A percentile compares a stretch with the other conserved stretches of the same genome.
phyloP scores from a whole-genome alignment of 2,113 vertebrate genomes.

The Engraulis encrasicolus region DNA sequence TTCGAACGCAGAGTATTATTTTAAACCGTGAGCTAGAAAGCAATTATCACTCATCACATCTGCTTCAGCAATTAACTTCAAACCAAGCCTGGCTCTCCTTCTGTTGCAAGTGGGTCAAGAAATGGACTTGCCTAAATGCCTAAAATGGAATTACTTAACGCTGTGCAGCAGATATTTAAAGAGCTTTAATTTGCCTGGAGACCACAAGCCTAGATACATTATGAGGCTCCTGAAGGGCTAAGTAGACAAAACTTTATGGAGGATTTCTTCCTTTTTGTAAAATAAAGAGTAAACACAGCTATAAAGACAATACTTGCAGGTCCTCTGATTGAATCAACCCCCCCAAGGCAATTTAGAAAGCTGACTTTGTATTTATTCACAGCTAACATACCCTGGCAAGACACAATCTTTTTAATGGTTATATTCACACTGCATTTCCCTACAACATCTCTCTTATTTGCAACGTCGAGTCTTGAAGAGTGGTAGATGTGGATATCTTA shows the following conservation, averaged over 20 bases:
- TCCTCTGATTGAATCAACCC: background rate
- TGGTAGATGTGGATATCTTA: background rate
- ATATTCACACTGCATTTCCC: background rate
- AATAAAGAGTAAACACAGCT: background rate
- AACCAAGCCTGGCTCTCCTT: background rate
- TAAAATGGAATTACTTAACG: background rate
- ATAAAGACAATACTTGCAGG: background rate
- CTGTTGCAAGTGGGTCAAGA: background rate
- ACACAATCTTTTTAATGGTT: background rate
- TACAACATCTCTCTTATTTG: background rate
- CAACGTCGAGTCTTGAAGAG: background rate
- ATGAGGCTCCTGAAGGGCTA: background rate
- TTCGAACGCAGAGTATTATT: slow-evolving; percentile 38
- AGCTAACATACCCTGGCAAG: background rate
- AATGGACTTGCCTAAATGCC: no score
- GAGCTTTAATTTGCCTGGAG: background rate
- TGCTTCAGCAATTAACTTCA: slow-evolving; percentile 6
- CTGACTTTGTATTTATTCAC: background rate
- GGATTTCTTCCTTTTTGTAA: background rate
- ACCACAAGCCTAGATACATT: background rate
- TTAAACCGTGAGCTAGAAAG: background rate
- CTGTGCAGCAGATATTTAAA: background rate
- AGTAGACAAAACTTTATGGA: background rate
- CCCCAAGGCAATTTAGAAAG: background rate
- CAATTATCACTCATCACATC: background rate